Evolutionary conservation across 2,888 invertebrate genomes (phyloP).

Genomic region (Morpho achilles): DNA sequence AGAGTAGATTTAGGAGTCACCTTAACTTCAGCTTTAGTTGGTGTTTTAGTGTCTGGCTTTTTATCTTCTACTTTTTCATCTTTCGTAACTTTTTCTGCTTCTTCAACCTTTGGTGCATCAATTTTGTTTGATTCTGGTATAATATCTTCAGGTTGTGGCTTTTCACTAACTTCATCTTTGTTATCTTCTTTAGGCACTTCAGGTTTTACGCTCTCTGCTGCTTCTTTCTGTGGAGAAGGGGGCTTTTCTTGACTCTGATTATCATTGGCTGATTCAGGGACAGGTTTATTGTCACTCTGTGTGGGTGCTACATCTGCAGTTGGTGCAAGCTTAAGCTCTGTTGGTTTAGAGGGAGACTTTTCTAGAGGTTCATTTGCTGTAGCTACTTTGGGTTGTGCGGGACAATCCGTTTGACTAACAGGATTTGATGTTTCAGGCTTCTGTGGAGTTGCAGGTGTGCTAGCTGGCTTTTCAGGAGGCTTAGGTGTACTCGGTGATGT

Average conservation of each 20-base stretch:
- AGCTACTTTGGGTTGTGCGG: constrained; percentile 57
- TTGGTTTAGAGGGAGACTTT: constrained; percentile 60
- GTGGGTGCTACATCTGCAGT: constrained; percentile 63
- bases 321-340: constrained; percentile 57
- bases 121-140: constrained; percentile 39
- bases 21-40: constrained; percentile 50
- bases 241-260: constrained; percentile 52
- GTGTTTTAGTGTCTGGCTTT: constrained; percentile 42
- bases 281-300: constrained; percentile 62
- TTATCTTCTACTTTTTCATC: constrained; percentile 37
- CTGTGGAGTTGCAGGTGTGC: constrained; percentile 53
- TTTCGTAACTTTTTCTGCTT: constrained; percentile 43
- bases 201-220: constrained; percentile 44
- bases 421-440: constrained; percentile 50
- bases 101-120: constrained; percentile 47
- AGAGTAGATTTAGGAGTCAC: constrained; percentile 68
- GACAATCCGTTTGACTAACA: constrained; percentile 44
- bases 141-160: constrained; percentile 39
- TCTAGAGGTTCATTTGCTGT: constrained; percentile 61
- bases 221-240: constrained; percentile 43
- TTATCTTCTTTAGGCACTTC: constrained; percentile 50
- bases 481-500: constrained; percentile 69
- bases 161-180: constrained; percentile 50
- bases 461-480: constrained; percentile 57
- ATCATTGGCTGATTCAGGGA: constrained; percentile 62